Conservation (phyloP, 2,888 invertebrate genomes). For the Caenorhabditis japonica region DNA sequence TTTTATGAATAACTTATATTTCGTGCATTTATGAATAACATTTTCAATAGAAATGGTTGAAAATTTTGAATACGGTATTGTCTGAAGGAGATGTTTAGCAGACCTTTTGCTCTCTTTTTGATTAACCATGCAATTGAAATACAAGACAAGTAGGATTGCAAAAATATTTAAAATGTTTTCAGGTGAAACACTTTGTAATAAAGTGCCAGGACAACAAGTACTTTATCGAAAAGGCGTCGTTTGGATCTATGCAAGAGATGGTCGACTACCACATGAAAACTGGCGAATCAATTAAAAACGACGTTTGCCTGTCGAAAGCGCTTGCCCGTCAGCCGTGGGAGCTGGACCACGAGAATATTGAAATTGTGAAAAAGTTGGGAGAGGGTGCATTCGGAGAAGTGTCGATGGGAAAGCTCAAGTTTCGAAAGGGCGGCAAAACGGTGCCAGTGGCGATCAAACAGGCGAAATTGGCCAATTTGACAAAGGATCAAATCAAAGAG, state of each 20-base stretch:
- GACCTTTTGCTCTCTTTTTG: too few relatives aligned
- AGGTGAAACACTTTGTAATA: conserved; percentile 62
- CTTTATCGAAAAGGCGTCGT: conserved; percentile 50
- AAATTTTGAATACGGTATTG: too few relatives aligned
- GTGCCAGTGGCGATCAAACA: conserved; percentile 57
- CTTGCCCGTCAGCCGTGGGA: conserved; percentile 63
- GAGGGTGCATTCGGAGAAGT: conserved; percentile 71
- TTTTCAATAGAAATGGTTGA: too few relatives aligned
- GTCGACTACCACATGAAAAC: conserved; percentile 39
- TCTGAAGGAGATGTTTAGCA: too few relatives aligned
- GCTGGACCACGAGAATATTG: conserved; percentile 62
- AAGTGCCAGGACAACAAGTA: conserved; percentile 27
- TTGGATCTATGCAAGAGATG: conserved; percentile 44
- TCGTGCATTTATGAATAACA: too few relatives aligned
- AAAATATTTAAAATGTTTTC: too few relatives aligned
- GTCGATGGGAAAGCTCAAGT: conserved; percentile 30
- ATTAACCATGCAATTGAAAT: too few relatives aligned
- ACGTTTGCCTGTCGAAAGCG: conserved; percentile 25
- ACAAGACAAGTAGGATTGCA: too few relatives aligned
- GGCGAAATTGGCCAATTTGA: conserved; percentile 62
- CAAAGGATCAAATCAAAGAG: conserved; percentile 69
- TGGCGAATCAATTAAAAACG: conserved; percentile 28
- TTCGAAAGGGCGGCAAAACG: conserved; percentile 22
- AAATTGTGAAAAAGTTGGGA: conserved; percentile 62
- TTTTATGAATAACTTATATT: not conserved